A percentile compares a stretch with the other conserved stretches of the same genome.
Evolutionary conservation across 2,888 invertebrate species (phyloP).

Genomic region (Ophraella communa): DNA sequence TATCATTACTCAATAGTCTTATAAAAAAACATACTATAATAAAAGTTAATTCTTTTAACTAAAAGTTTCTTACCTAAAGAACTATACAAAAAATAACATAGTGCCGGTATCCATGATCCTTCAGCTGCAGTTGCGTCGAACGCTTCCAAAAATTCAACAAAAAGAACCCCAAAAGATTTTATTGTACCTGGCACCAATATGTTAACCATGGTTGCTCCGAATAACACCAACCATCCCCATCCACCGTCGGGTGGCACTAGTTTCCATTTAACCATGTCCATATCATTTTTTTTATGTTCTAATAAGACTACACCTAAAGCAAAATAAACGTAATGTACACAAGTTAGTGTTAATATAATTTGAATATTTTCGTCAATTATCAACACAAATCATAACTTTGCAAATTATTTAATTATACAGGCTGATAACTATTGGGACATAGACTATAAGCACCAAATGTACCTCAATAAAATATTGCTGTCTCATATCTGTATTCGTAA

Average conservation of each 20-base stretch:
- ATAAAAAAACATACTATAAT: too few species aligned
- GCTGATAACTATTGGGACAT: neutral
- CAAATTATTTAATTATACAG: neutral
- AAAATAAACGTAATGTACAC: neutral
- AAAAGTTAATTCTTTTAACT: neutral
- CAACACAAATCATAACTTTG: neutral
- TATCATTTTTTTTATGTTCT: constrained; percentile 52
- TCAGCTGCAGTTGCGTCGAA: constrained; percentile 76
- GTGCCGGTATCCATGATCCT: constrained; percentile 84
- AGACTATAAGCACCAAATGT: too few species aligned
- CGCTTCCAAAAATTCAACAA: constrained; percentile 81
- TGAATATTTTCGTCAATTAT: neutral
- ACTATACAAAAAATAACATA: constrained; percentile 88
- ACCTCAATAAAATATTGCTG: too few species aligned
- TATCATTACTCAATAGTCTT: too few species aligned
- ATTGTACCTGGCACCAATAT: constrained; percentile 86
- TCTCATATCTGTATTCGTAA: too few species aligned
- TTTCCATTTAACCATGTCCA: constrained; percentile 66
- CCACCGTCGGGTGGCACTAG: constrained; percentile 84
- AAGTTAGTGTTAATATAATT: constrained; percentile 14
- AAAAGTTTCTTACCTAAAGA: constrained; percentile 72
- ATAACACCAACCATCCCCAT: constrained; percentile 82
- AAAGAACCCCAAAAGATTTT: constrained; percentile 86
- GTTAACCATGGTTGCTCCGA: constrained; percentile 81
- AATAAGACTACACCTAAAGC: constrained; percentile 51